Base-by-base conservation (phyloP, 1,140 invertebrate genomes). In the Drosophila fuyamai region DNA sequence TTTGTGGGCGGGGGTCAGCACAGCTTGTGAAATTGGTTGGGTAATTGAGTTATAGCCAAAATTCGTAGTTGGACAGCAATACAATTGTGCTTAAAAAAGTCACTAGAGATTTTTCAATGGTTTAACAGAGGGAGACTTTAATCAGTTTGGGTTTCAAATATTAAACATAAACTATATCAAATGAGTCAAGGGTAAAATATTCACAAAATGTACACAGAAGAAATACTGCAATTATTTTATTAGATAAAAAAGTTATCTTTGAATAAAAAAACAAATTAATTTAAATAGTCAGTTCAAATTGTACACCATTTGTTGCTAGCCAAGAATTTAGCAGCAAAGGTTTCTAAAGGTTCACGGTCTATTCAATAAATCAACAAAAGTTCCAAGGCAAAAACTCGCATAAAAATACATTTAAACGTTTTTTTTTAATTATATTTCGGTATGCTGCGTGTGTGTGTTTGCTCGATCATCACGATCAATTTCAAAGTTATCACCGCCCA, bases 401-500 rank as follows among this genome's bases (percentile, higher is more conserved):
- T 27, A 36, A 23, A 44, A 62, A 51, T 43, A 29, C 60, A 56
- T 23, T 48, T n/a, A 71, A 70, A 18, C 14, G 23, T 0, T 29
- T 32, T 50, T 57, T 43, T 57, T 23, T n/a, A n/a, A 36, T 32
- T 46, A 16, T 50, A 32, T 10, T 44, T 46, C 9, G 27, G 14
- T 32, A 57, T 36, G 23, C 7, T 14, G 23, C 8, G 38, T 46
- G 13, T 46, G 23, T 46, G 16, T 35, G 40, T 36, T 13, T 16
- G 66, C 13, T 32, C 23, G 40, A 71, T 70, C 50, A 71, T 71
- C 67, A 71, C 68, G 66, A 72, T 72, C 68, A 72, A 57, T 71
- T 71, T 71, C 65, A 71, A 71, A 71, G 67, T 71, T 71, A 71
- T 71, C 67, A 71, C 66, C 68, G 66, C 68, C 68, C 68, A 68